Evolutionary conservation across 1,140 invertebrate species (phyloP).

Genomic region (Hycleus cichorii): DNA sequence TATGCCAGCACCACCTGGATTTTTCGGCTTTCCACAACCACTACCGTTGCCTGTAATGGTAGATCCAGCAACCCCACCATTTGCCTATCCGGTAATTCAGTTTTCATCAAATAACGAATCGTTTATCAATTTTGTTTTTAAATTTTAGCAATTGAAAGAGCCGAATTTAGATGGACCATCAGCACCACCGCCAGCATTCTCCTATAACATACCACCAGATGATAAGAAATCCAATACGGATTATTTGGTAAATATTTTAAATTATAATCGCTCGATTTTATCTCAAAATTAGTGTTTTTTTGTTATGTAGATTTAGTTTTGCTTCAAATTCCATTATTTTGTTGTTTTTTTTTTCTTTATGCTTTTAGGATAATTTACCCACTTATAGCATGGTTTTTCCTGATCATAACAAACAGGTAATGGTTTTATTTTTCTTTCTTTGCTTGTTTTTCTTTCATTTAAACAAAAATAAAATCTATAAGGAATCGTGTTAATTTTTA

Average conservation of each 20-base stretch:
- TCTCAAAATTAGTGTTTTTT: neutral
- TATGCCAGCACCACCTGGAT: conserved; percentile 62
- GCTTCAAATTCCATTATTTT: neutral
- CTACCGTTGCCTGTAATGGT: conserved; percentile 50
- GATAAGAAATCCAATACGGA: conserved; percentile 54
- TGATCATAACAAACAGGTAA: conserved; percentile 37
- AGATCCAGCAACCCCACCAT: conserved; percentile 43
- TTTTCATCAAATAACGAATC: neutral
- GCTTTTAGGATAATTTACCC: conserved; percentile 36
- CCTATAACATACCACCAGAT: conserved; percentile 59
- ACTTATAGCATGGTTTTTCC: conserved; percentile 34
- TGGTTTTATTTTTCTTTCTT: conserved; percentile 1
- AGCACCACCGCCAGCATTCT: conserved; percentile 51
- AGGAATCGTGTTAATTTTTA: conserved; percentile 8
- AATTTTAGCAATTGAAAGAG: neutral
- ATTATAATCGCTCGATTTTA: neutral
- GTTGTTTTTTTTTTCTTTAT: conserved; percentile 14
- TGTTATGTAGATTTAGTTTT: conserved; percentile 6
- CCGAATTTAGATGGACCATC: conserved; percentile 25
- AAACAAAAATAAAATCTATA: conserved; percentile 1
- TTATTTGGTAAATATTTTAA: conserved; percentile 38
- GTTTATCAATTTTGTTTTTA: neutral
- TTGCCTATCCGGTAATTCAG: conserved; percentile 51
- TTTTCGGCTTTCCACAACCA: conserved; percentile 66
- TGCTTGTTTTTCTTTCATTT: neutral